A percentile compares a stretch with the other conserved stretches of the same genome.
Evolutionary conservation across 2,888 invertebrate genomes (phyloP).

Genomic region (Tipula lateralis): DNA sequence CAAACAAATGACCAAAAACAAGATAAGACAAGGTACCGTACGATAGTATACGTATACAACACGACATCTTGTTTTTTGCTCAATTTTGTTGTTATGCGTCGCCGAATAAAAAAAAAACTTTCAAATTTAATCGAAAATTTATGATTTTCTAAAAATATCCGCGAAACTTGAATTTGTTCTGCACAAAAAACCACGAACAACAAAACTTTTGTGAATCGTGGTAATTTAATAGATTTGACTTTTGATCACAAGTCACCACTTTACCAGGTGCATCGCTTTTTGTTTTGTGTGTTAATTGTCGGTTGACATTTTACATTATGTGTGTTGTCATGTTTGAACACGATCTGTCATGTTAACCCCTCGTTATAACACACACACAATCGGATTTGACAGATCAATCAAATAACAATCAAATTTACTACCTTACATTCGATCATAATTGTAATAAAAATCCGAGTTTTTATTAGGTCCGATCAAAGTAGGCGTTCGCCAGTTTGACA

Average conservation of each 20-base stretch:
- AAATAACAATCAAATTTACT: background rate
- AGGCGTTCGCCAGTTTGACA: background rate
- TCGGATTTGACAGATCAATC: too few relatives aligned
- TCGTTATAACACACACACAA: background rate
- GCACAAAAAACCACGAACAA: background rate
- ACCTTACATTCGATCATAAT: background rate
- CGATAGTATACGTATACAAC: background rate
- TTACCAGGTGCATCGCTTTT: too few relatives aligned
- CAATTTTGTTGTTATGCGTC: background rate
- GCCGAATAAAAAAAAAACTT: background rate
- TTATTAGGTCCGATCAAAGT: background rate
- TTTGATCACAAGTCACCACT: background rate
- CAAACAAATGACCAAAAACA: background rate
- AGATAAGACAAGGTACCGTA: background rate
- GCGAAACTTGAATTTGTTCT: background rate
- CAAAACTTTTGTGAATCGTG: background rate
- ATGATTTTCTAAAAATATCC: background rate
- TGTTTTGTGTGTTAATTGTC: background rate
- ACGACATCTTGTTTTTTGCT: background rate
- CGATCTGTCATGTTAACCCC: background rate
- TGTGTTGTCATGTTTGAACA: background rate
- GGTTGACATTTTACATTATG: background rate
- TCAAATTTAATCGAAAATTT: conserved; percentile 9
- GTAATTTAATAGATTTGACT: conserved; percentile 2
- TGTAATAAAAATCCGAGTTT: background rate